Evolutionary conservation across 2,888 invertebrate species (phyloP), one percentile per base, ranked within the genome.

Genomic region (Rhyacophila evoluta): DNA sequence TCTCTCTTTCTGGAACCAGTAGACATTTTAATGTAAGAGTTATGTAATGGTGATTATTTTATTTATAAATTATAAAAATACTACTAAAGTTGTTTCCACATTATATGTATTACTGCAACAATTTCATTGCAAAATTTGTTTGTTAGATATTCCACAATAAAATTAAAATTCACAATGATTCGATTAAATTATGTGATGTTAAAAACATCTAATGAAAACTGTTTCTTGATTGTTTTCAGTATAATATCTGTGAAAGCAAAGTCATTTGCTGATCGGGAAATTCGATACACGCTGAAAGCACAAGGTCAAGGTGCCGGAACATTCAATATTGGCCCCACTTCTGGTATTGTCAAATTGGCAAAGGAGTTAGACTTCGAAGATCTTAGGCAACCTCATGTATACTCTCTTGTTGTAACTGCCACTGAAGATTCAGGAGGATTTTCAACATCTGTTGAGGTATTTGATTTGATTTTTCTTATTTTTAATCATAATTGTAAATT

Each of bases 401-500:
- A 98, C 86, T 95, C 97, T 5, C 89, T 99, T 82, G 94, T 95
- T 83, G 97, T 98, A 74, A 97, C 97, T 1, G 98, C 98, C 28
- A 98, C 98, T 0, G 98, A 98, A 88, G 98, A 98, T 87, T 97
- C 97, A n/a, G 98, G 98, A 74, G 98, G 98, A 79, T 97, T 98
- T 87, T 97, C 97, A 25, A 97, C 97, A 28, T 95, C 96, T 67
- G 97, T 97, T 82, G 97, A 97, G 93, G 97, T 97, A 89, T 84
- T 81, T 82, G 19, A n/a, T 82, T 83, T 80, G 0, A 29, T 11
- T 69, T 11, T 15, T 1, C 41, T n/a, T n/a, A n/a, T n/a, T n/a
- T n/a, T n/a, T n/a, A n/a, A n/a, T n/a, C n/a, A n/a, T n/a, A n/a
- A n/a, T n/a, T n/a, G n/a, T n/a, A n/a, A n/a, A n/a, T n/a, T n/a